These are phyloP conservation scores for Gymnoscelis rufifasciata DNA, from an alignment of 2,888 invertebrate genomes.

Conservation along the genomic window DNA sequence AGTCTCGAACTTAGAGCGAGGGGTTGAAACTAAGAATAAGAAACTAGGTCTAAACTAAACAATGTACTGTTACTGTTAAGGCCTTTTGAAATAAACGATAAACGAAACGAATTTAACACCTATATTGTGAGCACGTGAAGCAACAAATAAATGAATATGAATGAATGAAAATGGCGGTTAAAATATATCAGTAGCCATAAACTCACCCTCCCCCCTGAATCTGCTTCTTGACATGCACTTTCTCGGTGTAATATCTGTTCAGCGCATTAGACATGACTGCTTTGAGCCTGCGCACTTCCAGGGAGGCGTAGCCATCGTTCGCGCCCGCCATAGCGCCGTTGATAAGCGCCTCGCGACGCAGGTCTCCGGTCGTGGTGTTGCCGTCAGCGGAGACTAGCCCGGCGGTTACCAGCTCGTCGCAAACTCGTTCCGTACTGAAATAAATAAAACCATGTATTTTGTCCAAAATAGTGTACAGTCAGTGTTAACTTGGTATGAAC, in stretches of 20 bases:
- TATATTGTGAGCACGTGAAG: no score
- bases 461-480: neutral
- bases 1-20: no score
- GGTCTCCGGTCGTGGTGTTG: constrained; percentile 55
- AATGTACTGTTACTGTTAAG: no score
- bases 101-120: no score
- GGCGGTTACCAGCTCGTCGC: constrained; percentile 63
- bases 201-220: constrained; percentile 90
- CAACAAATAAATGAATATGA: no score
- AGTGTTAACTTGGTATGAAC: no score
- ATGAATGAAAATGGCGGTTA: no score
- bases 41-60: no score
- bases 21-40: no score
- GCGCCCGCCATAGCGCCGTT: constrained; percentile 68
- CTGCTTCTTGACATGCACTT: constrained; percentile 96
- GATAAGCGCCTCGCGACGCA: constrained; percentile 64
- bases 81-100: no score
- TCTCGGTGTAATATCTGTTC: constrained; percentile 92
- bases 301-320: constrained; percentile 83
- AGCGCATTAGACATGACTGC: constrained; percentile 87
- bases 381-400: constrained; percentile 62
- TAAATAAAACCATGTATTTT: neutral
- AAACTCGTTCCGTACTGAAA: constrained; percentile 65
- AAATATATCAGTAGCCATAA: no score
- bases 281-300: constrained; percentile 88